Evolutionary conservation across 2,113 vertebrate genomes (phyloP).

Genomic region (Sturnus vulgaris): DNA sequence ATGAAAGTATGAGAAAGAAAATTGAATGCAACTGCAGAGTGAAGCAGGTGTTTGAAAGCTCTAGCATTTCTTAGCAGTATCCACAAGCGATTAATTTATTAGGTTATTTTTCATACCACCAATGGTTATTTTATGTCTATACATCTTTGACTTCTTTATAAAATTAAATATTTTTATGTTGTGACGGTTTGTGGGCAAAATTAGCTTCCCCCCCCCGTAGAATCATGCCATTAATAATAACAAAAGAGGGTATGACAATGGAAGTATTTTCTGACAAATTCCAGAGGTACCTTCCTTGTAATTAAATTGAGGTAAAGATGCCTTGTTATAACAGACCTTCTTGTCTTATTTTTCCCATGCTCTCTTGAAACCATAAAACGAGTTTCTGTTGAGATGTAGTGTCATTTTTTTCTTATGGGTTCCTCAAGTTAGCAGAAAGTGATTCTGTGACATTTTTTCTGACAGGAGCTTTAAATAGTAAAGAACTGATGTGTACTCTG

Average conservation of each 20-base stretch:
- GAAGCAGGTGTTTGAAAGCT: background rate
- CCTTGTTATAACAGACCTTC: background rate
- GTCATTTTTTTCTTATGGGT: background rate
- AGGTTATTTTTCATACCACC: background rate
- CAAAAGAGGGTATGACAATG: background rate
- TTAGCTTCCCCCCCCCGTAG: accelerated
- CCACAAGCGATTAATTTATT: background rate
- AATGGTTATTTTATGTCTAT: background rate
- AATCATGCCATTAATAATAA: background rate
- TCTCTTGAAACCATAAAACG: background rate
- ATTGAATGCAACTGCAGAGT: background rate
- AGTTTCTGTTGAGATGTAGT: background rate
- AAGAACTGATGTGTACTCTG: background rate
- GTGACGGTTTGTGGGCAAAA: background rate
- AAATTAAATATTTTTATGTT: background rate
- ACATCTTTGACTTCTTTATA: background rate
- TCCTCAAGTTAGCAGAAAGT: background rate
- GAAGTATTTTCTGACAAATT: background rate
- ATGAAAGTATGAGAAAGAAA: background rate
- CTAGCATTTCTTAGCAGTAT: background rate
- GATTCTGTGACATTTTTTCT: background rate
- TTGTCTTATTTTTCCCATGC: background rate
- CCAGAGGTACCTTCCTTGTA: background rate
- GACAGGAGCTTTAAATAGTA: background rate
- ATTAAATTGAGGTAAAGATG: background rate